Evolutionary conservation across 2,888 invertebrate species (phyloP).

Genomic region (Volucella inanis): DNA sequence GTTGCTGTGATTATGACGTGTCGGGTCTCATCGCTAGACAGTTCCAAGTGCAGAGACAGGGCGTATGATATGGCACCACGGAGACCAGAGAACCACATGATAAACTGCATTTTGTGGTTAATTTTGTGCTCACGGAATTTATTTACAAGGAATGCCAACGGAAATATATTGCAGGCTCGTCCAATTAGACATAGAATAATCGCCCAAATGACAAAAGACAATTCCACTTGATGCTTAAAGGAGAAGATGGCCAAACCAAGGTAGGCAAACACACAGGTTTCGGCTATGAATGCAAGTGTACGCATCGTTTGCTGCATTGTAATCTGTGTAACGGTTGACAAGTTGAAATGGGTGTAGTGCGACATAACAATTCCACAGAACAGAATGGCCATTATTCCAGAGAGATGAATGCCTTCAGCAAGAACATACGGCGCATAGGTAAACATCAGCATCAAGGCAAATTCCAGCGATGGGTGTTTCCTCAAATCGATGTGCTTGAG

Average conservation of each 20-base stretch:
- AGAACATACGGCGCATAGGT: constrained; percentile 99
- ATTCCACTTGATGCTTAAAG: constrained; percentile 95
- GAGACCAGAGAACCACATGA: constrained; percentile 99
- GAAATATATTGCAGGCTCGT: constrained; percentile 98
- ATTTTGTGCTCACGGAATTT: constrained; percentile 98
- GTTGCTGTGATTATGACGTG: constrained; percentile 99
- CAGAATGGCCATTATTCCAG: constrained; percentile 99
- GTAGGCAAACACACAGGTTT: constrained; percentile 99
- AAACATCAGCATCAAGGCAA: constrained; percentile 99
- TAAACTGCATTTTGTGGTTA: constrained; percentile 98
- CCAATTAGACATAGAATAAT: constrained; percentile 95
- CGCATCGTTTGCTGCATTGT: constrained; percentile 99
- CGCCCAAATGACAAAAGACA: constrained; percentile 96
- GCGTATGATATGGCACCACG: constrained; percentile 99
- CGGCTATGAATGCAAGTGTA: constrained; percentile 98
- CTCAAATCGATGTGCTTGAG: constrained; percentile 97
- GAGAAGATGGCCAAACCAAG: constrained; percentile 90
- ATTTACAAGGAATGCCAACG: constrained; percentile 95
- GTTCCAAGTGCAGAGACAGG: constrained; percentile 95
- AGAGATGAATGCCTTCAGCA: constrained; percentile 97
- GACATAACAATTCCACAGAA: constrained; percentile 99
- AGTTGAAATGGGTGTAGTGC: constrained; percentile 99
- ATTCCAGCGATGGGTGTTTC: constrained; percentile 98
- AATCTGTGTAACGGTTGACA: constrained; percentile 99
- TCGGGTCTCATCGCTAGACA: constrained; percentile 94